Percentiles rank a stretch among this genome's conserved stretches.
phyloP scores from a whole-genome alignment of 2,113 vertebrate species.

The Brachyistius frenatus region DNA sequence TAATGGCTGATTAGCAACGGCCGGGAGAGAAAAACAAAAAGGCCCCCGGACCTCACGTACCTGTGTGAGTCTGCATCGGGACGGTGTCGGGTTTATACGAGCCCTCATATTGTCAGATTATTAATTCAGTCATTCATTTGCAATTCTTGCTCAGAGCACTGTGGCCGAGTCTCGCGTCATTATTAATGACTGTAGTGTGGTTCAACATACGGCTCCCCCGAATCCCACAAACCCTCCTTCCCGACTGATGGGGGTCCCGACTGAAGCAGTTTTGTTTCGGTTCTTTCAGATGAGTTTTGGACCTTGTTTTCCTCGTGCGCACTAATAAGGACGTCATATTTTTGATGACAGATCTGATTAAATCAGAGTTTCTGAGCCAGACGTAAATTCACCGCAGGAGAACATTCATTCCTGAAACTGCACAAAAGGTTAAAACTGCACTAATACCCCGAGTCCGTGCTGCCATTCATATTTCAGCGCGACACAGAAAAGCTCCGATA shows the following conservation, averaged over 20 bases:
- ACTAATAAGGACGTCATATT: too few relatives aligned
- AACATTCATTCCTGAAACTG: constrained; percentile 52
- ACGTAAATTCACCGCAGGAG: constrained; percentile 4
- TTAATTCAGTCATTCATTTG: too few relatives aligned
- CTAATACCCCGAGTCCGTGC: constrained; percentile 23
- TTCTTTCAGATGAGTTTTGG: too few relatives aligned
- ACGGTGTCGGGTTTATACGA: not conserved
- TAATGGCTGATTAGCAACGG: constrained; percentile 30
- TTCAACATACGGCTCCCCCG: too few relatives aligned
- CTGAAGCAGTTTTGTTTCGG: too few relatives aligned
- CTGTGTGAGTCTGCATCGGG: not conserved
- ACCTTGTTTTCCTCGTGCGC: too few relatives aligned
- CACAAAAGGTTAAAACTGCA: constrained; percentile 44
- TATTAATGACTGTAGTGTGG: too few relatives aligned
- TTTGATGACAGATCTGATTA: too few relatives aligned
- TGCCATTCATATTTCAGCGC: not conserved
- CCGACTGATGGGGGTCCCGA: too few relatives aligned
- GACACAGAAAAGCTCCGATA: not conserved
- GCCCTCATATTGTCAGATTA: not conserved
- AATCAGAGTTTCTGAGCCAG: not conserved
- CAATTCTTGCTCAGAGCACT: too few relatives aligned
- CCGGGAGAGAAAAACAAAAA: constrained; percentile 32
- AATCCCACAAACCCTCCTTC: too few relatives aligned
- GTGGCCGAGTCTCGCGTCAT: too few relatives aligned
- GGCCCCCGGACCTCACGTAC: not conserved